Base-by-base conservation (phyloP, 2,888 invertebrate species). In the Macrophya alboannulata region DNA sequence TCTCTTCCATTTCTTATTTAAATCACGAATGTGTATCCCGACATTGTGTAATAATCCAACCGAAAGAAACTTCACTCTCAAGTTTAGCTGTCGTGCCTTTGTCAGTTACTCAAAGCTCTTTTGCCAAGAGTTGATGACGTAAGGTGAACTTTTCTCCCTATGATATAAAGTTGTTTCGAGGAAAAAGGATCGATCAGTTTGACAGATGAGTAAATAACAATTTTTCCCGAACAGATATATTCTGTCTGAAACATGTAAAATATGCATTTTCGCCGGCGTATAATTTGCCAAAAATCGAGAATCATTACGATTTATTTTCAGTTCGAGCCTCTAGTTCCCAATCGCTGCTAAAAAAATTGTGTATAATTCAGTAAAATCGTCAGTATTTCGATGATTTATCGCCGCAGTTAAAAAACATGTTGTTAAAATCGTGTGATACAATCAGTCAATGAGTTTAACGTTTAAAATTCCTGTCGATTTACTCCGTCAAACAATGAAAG, bases 401-500 rank as follows among this genome's bases (percentile, higher is more conserved):
- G 2, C 55, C 2, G 8, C n/a, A 55, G 55, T 55, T n/a, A n/a
- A 65, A 31, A 72, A 43, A n/a, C 12, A 21, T 17, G 37, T 8
- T 15, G 76, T 10, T 40, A n/a, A 21, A 76, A 48, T 76, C 48
- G 37, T 21, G 45, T 9, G 12, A n/a, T 25, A 40, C 25, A 45
- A 76, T 5, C 15, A 48, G 48, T 48, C 48, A 45, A 10, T 37
- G 40, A 17, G 21, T 74, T 25, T 6, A 21, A n/a, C 5, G 45
- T 45, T 45, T n/a, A 45, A 74, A 21, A 9, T 9, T 71, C 43
- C 4, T 12, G 25, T 9, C 76, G 48, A 76, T 76, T 48, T 15
- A 76, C 76, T 76, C 21, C 48, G 76, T 76, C 45, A 21, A 76
- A 76, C 25, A 71, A 48, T 45, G 76, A 76, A 76, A 76, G 48